Conservation (phyloP, 2,113 vertebrate genomes). For the Pycnonotus jocosus region DNA sequence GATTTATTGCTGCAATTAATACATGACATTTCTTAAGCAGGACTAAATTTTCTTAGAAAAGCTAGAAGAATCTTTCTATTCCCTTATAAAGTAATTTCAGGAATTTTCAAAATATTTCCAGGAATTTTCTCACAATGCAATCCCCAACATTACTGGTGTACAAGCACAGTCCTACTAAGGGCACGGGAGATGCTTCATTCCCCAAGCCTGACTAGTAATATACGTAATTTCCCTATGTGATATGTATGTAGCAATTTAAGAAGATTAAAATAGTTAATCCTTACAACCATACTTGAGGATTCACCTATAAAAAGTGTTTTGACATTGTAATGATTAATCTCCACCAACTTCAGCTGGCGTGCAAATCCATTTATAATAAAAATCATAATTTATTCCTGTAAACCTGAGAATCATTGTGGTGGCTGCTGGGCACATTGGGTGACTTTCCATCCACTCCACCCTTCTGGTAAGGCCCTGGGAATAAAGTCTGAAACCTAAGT, state of each 20-base stretch:
- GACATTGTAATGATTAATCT: not conserved
- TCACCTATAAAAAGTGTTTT: not conserved
- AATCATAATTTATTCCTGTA: not conserved
- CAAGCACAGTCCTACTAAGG: not conserved
- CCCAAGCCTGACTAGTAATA: not conserved
- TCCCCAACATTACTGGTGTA: not conserved
- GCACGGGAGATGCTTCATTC: not conserved
- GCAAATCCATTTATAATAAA: not conserved
- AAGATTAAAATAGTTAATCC: not conserved
- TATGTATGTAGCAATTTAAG: not conserved
- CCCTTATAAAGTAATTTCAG: not conserved
- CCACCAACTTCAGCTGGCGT: not conserved
- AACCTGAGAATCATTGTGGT: not conserved
- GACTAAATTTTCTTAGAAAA: not conserved
- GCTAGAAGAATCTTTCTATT: not conserved
- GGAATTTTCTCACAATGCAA: not conserved
- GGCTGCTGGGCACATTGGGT: not conserved
- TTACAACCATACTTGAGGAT: not conserved
- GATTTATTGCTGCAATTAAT: not conserved
- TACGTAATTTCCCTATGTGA: not conserved
- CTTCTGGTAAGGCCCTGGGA: not conserved
- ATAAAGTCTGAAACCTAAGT: not conserved
- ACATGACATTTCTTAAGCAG: not conserved
- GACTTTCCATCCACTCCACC: accelerated
- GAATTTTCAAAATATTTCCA: not conserved